phyloP scores from a whole-genome alignment of 1,140 invertebrate species.

The Pararge aegeria region DNA sequence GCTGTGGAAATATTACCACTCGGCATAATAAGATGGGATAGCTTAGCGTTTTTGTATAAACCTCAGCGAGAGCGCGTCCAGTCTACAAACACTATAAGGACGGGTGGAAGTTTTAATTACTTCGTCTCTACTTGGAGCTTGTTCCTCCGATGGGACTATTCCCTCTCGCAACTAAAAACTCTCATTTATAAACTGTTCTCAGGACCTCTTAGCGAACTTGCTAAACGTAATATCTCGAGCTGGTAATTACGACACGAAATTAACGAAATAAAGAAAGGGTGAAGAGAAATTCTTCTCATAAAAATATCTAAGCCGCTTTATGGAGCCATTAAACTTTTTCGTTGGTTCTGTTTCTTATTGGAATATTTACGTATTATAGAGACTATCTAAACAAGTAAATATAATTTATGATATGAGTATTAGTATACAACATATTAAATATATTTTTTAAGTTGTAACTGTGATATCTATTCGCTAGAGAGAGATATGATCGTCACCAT shows the following conservation, averaged over 20 bases:
- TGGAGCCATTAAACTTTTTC: not conserved
- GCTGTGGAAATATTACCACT: not conserved
- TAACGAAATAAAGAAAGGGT: constrained; percentile 17
- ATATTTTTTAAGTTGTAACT: too few species aligned
- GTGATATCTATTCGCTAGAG: too few species aligned
- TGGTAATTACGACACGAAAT: constrained; percentile 29
- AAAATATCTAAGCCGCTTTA: constrained; percentile 8
- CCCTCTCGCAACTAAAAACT: constrained; percentile 59
- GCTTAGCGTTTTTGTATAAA: constrained; percentile 20
- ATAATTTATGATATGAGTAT: too few species aligned
- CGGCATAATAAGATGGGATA: constrained; percentile 2
- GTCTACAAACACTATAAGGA: constrained; percentile 28
- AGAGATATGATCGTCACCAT: too few species aligned
- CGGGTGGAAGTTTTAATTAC: constrained; percentile 67
- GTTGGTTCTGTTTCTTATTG: not conserved
- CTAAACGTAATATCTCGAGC: constrained; percentile 33
- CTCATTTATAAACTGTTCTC: constrained; percentile 58
- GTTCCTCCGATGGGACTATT: constrained; percentile 54
- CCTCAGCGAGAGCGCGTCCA: constrained; percentile 26
- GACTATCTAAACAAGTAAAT: not conserved
- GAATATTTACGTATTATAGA: not conserved
- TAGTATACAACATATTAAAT: too few species aligned
- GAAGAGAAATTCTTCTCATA: constrained; percentile 7
- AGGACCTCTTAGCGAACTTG: constrained; percentile 42
- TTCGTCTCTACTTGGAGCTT: constrained; percentile 50